Percentiles rank a stretch among this genome's conserved stretches.
phyloP scores from a whole-genome alignment of 2,113 vertebrate genomes.

The Mungos mungo region DNA sequence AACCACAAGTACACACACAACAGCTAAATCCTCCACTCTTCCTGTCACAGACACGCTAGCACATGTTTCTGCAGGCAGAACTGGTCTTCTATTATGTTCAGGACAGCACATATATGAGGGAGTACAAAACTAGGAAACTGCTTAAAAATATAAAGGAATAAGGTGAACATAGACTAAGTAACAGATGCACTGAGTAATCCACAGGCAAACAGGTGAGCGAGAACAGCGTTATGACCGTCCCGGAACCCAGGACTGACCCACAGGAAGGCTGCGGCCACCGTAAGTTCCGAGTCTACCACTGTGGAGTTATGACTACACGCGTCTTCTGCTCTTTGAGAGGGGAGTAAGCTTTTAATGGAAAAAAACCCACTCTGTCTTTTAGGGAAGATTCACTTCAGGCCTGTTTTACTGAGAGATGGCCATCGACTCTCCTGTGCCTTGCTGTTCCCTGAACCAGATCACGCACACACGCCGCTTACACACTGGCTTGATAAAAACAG shows the following conservation, averaged over 20 bases:
- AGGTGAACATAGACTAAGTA: conserved; percentile 12
- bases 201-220: not conserved
- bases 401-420: not conserved
- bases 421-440: not conserved
- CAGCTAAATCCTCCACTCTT: not conserved
- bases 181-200: not conserved
- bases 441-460: not conserved
- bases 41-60: not conserved
- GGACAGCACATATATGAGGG: not conserved
- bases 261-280: not conserved
- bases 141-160: not conserved
- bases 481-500: conserved; percentile 5
- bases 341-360: not conserved
- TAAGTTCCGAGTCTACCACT: not conserved
- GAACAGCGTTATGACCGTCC: not conserved
- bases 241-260: not conserved
- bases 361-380: not conserved
- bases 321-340: not conserved
- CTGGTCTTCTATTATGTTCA: not conserved
- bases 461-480: not conserved
- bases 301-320: not conserved
- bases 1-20: not conserved
- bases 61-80: conserved; percentile 6
- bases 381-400: not conserved
- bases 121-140: not conserved